Conservation (phyloP, 2,113 vertebrate genomes). For the Hystrix brachyura region DNA sequence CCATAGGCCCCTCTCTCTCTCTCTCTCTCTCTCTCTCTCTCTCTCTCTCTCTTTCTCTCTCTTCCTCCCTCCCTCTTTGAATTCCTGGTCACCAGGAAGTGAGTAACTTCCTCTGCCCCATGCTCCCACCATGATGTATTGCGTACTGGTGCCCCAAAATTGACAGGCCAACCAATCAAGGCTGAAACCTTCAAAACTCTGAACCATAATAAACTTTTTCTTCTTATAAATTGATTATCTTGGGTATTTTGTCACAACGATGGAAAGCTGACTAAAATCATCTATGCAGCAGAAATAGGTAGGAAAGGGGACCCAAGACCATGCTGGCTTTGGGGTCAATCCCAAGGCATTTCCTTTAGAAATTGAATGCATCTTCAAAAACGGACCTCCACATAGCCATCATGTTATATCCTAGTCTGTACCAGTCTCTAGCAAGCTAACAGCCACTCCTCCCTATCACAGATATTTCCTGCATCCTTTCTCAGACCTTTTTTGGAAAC, state of each 20-base stretch:
- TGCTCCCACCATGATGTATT: background rate
- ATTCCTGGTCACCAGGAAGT: background rate
- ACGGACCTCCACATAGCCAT: background rate
- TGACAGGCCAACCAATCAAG: background rate
- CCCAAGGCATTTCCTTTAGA: background rate
- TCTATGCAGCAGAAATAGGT: background rate
- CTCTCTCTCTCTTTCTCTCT: background rate
- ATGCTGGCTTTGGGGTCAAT: background rate
- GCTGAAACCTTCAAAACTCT: background rate
- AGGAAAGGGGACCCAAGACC: background rate
- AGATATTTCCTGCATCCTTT: background rate
- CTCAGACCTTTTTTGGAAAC: background rate
- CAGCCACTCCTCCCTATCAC: background rate
- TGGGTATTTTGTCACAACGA: background rate
- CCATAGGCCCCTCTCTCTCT: background rate
- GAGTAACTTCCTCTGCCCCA: background rate
- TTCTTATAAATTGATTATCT: background rate
- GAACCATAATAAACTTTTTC: background rate
- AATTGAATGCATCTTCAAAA: slow-evolving; percentile 36
- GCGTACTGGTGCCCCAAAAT: background rate
- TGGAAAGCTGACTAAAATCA: background rate
- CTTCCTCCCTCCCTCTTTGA: background rate
- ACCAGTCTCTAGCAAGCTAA: background rate
- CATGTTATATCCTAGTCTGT: background rate
- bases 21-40: background rate